Evolutionary conservation across 2,113 vertebrate genomes (phyloP).

Genomic region (Emberiza fucata): DNA sequence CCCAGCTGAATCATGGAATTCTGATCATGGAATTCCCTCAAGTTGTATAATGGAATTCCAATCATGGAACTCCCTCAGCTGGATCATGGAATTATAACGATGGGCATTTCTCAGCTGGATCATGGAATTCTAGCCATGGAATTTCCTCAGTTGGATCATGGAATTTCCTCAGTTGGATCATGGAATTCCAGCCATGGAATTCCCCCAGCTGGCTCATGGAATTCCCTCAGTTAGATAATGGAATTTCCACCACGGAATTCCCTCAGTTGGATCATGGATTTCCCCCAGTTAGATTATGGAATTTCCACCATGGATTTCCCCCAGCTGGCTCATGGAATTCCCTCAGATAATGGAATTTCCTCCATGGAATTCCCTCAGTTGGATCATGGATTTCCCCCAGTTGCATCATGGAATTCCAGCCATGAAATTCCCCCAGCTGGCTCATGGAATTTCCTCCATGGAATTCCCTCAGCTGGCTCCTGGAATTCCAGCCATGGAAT

Average conservation of each 20-base stretch:
- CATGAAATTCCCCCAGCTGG: too few relatives aligned
- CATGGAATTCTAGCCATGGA: too few relatives aligned
- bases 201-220: neutral
- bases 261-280: neutral
- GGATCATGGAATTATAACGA: too few relatives aligned
- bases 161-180: neutral
- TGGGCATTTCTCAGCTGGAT: too few relatives aligned
- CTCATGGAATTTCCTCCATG: neutral
- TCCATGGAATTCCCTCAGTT: fast-evolving
- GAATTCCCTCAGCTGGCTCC: too few relatives aligned
- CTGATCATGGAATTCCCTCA: too few relatives aligned
- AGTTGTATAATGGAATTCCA: too few relatives aligned
- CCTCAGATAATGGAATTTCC: neutral
- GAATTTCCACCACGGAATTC: neutral
- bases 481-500: neutral
- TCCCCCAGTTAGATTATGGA: neutral
- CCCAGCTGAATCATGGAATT: too few relatives aligned
- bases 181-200: neutral
- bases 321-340: neutral
- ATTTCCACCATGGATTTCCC: neutral
- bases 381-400: neutral
- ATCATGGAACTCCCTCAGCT: too few relatives aligned
- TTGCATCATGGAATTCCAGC: neutral
- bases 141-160: too few relatives aligned
- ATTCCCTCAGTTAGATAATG: neutral